Conservation (phyloP, 2,797 vertebrate species). For the Neostethus bicornis region DNA sequence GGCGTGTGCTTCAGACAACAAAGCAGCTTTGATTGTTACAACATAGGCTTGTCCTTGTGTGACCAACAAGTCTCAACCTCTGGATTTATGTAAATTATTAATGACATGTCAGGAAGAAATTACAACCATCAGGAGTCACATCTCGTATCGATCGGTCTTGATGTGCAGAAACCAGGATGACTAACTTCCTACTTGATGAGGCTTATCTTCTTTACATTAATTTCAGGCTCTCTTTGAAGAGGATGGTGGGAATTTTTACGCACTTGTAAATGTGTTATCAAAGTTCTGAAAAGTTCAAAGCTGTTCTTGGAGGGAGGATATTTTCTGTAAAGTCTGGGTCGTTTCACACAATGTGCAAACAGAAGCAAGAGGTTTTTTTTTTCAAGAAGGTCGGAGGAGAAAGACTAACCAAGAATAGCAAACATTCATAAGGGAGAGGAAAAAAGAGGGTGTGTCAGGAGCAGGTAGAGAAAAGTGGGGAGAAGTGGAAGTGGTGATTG, state of each 20-base stretch:
- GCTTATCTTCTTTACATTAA: conserved; percentile 15
- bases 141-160: conserved; percentile 27
- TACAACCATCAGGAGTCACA: background rate
- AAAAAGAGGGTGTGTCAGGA: conserved; percentile 22
- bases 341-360: no score
- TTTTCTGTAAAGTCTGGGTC: background rate
- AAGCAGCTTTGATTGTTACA: conserved; percentile 53
- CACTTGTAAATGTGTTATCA: conserved; percentile 12
- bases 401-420: conserved; percentile 52
- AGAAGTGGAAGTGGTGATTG: conserved; percentile 65
- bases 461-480: conserved; percentile 4
- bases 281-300: conserved; percentile 21
- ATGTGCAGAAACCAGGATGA: conserved; percentile 13
- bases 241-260: background rate
- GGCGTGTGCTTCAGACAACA: conserved; percentile 44
- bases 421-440: conserved; percentile 55
- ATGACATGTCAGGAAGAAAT: background rate
- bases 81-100: conserved; percentile 4
- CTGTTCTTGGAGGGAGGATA: no score
- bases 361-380: no score
- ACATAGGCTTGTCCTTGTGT: conserved; percentile 37
- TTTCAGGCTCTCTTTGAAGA: background rate
- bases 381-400: conserved; percentile 15
- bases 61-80: conserved; percentile 50
- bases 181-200: conserved; percentile 13